Base-by-base conservation (phyloP, 2,888 invertebrate species). In the Smittia sp. region DNA sequence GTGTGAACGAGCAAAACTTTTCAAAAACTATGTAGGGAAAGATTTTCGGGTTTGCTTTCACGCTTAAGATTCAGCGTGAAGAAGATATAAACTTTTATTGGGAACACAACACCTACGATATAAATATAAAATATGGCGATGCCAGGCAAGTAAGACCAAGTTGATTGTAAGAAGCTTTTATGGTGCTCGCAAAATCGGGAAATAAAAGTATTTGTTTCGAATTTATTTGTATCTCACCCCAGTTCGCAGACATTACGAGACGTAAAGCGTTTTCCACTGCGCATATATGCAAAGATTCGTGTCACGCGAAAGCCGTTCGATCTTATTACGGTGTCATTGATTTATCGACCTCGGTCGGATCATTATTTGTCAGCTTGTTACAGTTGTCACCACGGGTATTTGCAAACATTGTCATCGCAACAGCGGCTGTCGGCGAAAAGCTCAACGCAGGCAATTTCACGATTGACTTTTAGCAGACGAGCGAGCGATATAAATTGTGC, bases 81-180 rank as follows among this genome's bases (percentile, higher is more conserved):
- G 27, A 65, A 27, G 65, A 65, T 15, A 65, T 65, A 65, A 65
- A 65, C 22, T 65, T 65, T 65, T 65, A 65, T 65, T 32, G 65
- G 32, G 32, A 65, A 1, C 27, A 22, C 22, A 27, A 65, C 65
- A 32, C 20, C 65, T 27, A 11, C 41, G 18, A 27, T 67, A 1
- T 41, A 20, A 1, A 39, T 67, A 1, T 41, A 20, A 1, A 39
- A 67, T 32, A 18, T 13, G 20, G 1, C 32, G 67, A 9, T 46
- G 38, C 15, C 18, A n/a, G 9, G 46, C 58, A 1, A 58, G 39
- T 46, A 20, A 58, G 22, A 20, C 20, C 6, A 58, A 6, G 22
- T 22, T 22, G 58, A n/a, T 20, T 18, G 58, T 18, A 22, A 22
- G 18, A 9, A 9, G 58, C n/a, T 22, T 58, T 58, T 58, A 58